Percentiles rank a stretch among this genome's conserved stretches.
Conservation (phyloP, 2,797 vertebrate genomes). For the Eospalax fontanierii region DNA sequence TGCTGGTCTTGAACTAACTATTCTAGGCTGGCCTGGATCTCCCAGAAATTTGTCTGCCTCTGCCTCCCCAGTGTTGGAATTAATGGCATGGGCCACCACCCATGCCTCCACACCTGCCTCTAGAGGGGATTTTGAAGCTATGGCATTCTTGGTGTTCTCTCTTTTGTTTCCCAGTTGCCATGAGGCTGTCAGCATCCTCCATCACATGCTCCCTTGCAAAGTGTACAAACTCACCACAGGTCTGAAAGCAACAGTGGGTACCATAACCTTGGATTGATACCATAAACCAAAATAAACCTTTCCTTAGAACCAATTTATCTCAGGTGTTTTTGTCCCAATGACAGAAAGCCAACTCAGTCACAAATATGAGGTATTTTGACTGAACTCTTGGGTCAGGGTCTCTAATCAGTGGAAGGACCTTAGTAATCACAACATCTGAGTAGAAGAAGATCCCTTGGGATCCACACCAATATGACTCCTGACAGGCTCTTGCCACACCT, state of each 20-base stretch:
- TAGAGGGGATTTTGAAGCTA: too few relatives aligned
- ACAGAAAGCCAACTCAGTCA: background rate
- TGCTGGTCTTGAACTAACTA: too few relatives aligned
- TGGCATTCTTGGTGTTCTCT: too few relatives aligned
- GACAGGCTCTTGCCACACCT: background rate
- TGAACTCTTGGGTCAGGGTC: background rate
- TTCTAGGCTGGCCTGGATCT: too few relatives aligned
- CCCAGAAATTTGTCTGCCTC: too few relatives aligned
- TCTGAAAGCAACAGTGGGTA: background rate
- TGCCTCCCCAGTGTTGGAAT: too few relatives aligned
- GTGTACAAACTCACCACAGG: background rate
- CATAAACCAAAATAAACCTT: background rate
- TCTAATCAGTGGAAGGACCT: background rate
- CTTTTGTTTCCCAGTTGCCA: background rate
- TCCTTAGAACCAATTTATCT: background rate
- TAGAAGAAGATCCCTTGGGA: background rate
- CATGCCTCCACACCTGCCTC: too few relatives aligned
- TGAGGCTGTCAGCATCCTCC: background rate
- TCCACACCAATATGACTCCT: too few relatives aligned
- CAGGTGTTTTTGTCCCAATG: background rate
- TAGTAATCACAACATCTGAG: background rate
- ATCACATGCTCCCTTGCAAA: background rate
- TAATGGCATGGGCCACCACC: too few relatives aligned
- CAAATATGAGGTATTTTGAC: background rate
- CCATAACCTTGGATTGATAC: background rate